phyloP scores from a whole-genome alignment of 2,888 invertebrate species.

The Osedax frankpressi region DNA sequence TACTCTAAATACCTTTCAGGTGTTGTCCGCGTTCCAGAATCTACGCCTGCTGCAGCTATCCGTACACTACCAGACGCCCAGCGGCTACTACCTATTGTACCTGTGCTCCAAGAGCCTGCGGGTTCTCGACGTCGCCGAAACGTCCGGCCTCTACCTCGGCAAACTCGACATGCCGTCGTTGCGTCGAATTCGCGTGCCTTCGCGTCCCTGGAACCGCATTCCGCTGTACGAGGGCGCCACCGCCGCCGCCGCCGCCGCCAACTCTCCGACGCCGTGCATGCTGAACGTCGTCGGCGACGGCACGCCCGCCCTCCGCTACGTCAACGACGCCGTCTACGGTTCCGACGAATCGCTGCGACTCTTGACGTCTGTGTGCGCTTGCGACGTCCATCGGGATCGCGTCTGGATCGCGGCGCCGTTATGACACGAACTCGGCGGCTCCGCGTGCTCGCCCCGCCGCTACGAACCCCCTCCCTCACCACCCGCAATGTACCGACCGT shows the following conservation, averaged over 20 bases:
- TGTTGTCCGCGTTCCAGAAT: not conserved
- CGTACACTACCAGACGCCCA: not conserved
- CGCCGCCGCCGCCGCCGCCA: not conserved
- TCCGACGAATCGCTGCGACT: not conserved
- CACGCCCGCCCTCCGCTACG: not conserved
- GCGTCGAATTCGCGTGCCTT: not conserved
- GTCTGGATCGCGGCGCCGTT: not conserved
- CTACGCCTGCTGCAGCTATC: not conserved
- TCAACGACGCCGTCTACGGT: not conserved
- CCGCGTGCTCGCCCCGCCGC: too few species aligned
- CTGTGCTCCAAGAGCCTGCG: not conserved
- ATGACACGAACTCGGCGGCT: too few species aligned
- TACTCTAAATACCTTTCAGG: too few species aligned
- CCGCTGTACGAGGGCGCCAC: not conserved
- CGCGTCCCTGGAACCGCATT: not conserved
- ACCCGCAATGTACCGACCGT: too few species aligned
- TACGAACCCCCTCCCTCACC: too few species aligned
- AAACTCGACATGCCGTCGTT: not conserved
- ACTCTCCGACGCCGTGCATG: not conserved
- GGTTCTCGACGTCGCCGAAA: not conserved
- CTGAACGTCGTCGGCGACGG: not conserved
- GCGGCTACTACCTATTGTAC: not conserved
- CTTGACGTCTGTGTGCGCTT: not conserved
- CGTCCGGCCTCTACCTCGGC: not conserved
- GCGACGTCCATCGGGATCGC: not conserved